Conservation (phyloP, 2,797 vertebrate species). For the Telmatherina bonti region DNA sequence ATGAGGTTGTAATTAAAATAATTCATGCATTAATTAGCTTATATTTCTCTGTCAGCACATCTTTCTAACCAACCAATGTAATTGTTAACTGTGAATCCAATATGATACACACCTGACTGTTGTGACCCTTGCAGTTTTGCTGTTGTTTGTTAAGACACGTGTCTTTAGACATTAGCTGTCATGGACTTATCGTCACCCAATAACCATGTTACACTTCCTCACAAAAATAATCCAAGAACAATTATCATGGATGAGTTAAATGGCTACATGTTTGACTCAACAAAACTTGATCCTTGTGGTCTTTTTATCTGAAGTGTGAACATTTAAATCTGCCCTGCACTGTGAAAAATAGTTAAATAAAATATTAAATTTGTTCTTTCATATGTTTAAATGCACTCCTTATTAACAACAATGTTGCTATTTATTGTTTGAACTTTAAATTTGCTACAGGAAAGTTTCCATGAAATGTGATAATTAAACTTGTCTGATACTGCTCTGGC, state of each 20-base stretch:
- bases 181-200: background rate
- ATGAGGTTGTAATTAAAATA: constrained; percentile 62
- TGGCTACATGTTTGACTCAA: background rate
- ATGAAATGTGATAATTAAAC: constrained; percentile 2
- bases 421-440: constrained; percentile 4
- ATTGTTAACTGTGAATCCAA: constrained; percentile 1
- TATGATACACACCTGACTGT: constrained; percentile 6
- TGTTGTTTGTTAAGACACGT: background rate
- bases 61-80: constrained; percentile 5
- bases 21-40: constrained; percentile 60
- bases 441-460: background rate
- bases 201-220: background rate
- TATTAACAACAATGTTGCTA: background rate
- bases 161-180: background rate
- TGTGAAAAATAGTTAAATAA: constrained; percentile 1
- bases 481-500: too few relatives aligned
- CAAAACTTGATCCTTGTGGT: background rate
- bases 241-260: background rate
- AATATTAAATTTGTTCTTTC: background rate
- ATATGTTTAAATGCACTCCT: background rate
- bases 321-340: background rate
- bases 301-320: background rate
- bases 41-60: constrained; percentile 53
- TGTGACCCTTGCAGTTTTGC: background rate
- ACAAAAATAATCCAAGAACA: constrained; percentile 10